phyloP scores from a whole-genome alignment of 2,113 vertebrate genomes.

The Loxodonta africana region DNA sequence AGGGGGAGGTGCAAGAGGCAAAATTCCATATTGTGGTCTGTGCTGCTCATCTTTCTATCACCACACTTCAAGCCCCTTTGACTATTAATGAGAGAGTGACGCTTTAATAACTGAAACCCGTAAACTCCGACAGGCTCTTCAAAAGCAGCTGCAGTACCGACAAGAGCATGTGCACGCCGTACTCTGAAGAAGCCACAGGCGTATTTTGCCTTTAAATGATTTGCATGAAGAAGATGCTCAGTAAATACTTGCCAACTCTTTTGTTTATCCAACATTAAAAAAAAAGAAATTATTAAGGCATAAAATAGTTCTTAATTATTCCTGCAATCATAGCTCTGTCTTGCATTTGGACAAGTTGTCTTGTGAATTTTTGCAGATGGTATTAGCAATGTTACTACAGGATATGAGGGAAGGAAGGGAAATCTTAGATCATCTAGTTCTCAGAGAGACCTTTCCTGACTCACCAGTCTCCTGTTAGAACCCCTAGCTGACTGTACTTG shows the following conservation, averaged over 20 bases:
- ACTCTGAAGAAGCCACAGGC: not conserved
- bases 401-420: not conserved
- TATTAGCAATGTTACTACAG: not conserved
- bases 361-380: constrained; percentile 28
- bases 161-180: not conserved
- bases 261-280: not conserved
- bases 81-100: not conserved
- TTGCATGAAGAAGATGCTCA: constrained; percentile 1
- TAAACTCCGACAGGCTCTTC: not conserved
- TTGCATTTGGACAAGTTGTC: constrained; percentile 21
- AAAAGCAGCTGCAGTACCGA: not conserved
- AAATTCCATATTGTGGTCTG: not conserved
- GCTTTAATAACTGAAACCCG: not conserved
- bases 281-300: not conserved
- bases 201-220: not conserved
- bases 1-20: not conserved
- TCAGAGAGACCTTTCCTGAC: not conserved
- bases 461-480: not conserved
- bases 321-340: not conserved
- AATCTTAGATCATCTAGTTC: not conserved
- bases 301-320: not conserved
- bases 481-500: not conserved
- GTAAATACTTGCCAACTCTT: constrained; percentile 3
- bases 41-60: not conserved
- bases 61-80: not conserved